Percentiles rank a stretch among this genome's conserved stretches.
phyloP scores from a whole-genome alignment of 2,888 invertebrate genomes.

The Punctoribates punctum region DNA sequence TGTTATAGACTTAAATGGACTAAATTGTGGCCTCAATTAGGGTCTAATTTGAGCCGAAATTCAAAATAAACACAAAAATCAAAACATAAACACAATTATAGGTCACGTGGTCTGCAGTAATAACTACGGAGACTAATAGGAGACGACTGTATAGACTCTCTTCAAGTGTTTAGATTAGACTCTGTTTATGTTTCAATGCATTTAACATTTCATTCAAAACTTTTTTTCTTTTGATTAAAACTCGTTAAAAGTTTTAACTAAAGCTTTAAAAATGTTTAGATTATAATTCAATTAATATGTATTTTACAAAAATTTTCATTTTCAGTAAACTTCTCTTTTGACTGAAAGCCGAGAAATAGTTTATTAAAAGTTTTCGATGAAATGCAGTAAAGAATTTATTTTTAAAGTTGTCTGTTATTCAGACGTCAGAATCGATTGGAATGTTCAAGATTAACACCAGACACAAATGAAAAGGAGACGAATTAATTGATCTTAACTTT shows the following conservation, averaged over 20 bases:
- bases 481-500: not conserved
- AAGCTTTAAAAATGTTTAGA: not conserved
- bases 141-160: slow-evolving; percentile 20
- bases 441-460: too few species aligned
- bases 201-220: too few species aligned
- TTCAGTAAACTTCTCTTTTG: not conserved
- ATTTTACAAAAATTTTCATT: not conserved
- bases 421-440: too few species aligned
- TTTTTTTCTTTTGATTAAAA: too few species aligned
- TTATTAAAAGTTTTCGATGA: too few species aligned
- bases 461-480: not conserved
- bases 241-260: too few species aligned
- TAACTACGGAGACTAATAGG: slow-evolving; percentile 11
- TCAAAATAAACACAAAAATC: not conserved
- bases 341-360: too few species aligned
- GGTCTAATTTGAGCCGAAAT: not conserved
- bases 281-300: not conserved
- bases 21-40: not conserved
- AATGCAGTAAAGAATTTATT: too few species aligned
- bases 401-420: too few species aligned
- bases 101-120: slow-evolving; percentile 9
- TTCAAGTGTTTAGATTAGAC: not conserved
- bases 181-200: not conserved
- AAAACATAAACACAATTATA: slow-evolving; percentile 22
- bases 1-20: not conserved